phyloP scores from a whole-genome alignment of 1,140 invertebrate species.

The Eriosoma lanigerum region DNA sequence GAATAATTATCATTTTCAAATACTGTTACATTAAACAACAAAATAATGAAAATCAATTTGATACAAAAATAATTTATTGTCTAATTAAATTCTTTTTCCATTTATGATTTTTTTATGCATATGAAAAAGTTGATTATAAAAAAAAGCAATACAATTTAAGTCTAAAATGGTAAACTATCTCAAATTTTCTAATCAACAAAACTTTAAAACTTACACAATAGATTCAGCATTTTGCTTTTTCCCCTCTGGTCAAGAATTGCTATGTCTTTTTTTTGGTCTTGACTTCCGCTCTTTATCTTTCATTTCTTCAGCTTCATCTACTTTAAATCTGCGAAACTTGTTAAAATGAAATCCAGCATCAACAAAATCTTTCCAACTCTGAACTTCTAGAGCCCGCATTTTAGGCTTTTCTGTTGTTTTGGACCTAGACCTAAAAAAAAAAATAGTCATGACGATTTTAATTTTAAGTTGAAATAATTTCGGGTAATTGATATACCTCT shows the following conservation, averaged over 20 bases:
- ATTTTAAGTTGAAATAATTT: slow-evolving; percentile 39
- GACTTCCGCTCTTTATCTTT: slow-evolving; percentile 36
- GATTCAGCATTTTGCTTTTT: slow-evolving; percentile 24
- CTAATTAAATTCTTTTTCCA: no score
- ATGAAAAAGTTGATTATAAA: no score
- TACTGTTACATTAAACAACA: no score
- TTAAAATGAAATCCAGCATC: slow-evolving; percentile 47
- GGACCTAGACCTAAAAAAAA: slow-evolving; percentile 35
- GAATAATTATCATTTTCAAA: no score
- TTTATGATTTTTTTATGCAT: no score
- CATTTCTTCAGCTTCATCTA: slow-evolving; percentile 33
- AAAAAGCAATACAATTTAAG: no score
- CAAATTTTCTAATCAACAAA: no score
- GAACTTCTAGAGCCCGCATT: slow-evolving; percentile 38
- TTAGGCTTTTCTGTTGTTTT: slow-evolving; percentile 32
- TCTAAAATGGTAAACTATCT: no score
- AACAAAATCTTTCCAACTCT: slow-evolving; percentile 51
- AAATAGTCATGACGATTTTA: slow-evolving; percentile 3
- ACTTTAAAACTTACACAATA: slow-evolving; percentile 8
- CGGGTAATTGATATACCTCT: slow-evolving; percentile 51
- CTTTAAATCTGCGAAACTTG: slow-evolving; percentile 39
- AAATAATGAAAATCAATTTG: no score
- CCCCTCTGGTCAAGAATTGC: background rate
- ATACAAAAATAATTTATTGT: no score
- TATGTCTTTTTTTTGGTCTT: slow-evolving; percentile 13